Evolutionary conservation across 2,797 vertebrate genomes (phyloP), one percentile per base, ranked within the genome.

Genomic region (Mionectes olivaceus): DNA sequence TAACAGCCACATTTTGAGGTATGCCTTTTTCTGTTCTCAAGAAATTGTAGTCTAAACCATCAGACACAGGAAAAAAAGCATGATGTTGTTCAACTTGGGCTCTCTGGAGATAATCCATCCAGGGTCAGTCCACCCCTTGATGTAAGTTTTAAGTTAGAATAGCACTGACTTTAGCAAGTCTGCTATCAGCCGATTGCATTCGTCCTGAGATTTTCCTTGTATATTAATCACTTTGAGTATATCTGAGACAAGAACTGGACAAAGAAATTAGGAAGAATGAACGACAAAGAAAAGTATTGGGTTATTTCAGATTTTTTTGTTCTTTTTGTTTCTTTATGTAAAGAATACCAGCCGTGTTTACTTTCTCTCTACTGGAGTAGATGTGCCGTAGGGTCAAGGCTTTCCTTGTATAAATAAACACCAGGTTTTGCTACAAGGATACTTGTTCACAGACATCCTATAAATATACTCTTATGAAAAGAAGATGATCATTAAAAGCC

Each of bases 1-100:
- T 89, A 93, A 87, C 59, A 96, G 63, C 64, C 81, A 46, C 43
- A 5, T 78, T 92, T 92, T 95, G 88, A 77, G 61, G 90, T 97
- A 92, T 94, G 86, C 71, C 30, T 95, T 91, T 93, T 93, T 86
- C 43, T 88, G n/a, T 92, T 95, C 76, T 96, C 89, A 69, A 63
- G 95, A 82, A 80, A 46, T 35, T 71, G 41, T 83, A 83, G 73
- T 37, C 55, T 87, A 90, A 94, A 49, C 86, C 65, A 84, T 60
- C 52, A 90, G 67, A 65, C 65, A 30, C 23, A 88, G 30, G 12
- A 57, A 82, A 87, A 67, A 37, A n/a, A 28, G 16, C 39, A 43
- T 6, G 11, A 49, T 86, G 65, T 78, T 85, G 24, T 91, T 80
- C 74, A 68, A 39, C 35, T 84, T 74, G 82, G 37, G 64, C 68